Percentiles rank a stretch among this genome's conserved stretches.
These are phyloP conservation scores for Coremacera marginata DNA, from an alignment of 2,888 invertebrate genomes.

Conservation along the genomic window DNA sequence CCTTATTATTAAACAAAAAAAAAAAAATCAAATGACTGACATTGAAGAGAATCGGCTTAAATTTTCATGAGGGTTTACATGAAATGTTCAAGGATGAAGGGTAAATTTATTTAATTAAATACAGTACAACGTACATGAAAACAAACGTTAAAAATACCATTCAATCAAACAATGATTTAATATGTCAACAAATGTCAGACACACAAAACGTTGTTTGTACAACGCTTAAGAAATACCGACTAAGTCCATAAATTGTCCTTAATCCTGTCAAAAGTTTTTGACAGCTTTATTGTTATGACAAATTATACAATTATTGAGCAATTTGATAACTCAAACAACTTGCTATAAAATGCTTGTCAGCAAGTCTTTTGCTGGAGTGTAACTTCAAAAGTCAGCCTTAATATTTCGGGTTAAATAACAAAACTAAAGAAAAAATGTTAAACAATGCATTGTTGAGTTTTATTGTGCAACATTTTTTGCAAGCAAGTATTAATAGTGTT, in stretches of 20 bases:
- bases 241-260: neutral
- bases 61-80: no score
- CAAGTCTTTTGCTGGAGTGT: neutral
- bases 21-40: no score
- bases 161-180: no score
- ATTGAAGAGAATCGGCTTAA: no score
- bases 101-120: no score
- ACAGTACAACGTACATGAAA: no score
- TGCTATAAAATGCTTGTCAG: conserved; percentile 4
- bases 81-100: no score
- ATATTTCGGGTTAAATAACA: neutral
- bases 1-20: no score
- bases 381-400: neutral
- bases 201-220: no score
- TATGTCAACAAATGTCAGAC: no score
- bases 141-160: no score
- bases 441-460: conserved; percentile 53
- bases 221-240: no score
- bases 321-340: neutral
- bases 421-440: conserved; percentile 46
- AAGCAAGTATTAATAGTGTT: conserved; percentile 50
- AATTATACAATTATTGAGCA: neutral
- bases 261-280: neutral
- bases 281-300: neutral
- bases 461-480: conserved; percentile 54